phyloP scores from a whole-genome alignment of 1,140 invertebrate species.

The Bicyclus anynana region DNA sequence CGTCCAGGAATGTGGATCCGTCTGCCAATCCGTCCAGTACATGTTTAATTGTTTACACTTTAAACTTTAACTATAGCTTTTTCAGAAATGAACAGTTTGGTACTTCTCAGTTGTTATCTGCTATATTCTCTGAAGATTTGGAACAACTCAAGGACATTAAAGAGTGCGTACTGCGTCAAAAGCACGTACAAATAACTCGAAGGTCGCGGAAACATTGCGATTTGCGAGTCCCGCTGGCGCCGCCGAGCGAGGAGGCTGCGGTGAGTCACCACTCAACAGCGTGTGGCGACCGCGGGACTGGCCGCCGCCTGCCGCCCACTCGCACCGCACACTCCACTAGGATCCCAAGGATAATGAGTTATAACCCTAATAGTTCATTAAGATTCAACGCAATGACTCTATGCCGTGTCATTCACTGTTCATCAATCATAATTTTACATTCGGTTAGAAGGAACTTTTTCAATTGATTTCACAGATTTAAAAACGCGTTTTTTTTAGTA shows the following conservation, averaged over 20 bases:
- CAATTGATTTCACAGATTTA: too few relatives aligned
- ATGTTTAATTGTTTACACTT: too few relatives aligned
- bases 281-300: neutral
- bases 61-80: too few relatives aligned
- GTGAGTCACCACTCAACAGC: slow-evolving; percentile 11
- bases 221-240: slow-evolving; percentile 20
- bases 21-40: slow-evolving; percentile 17
- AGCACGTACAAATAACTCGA: slow-evolving; percentile 12
- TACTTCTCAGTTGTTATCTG: too few relatives aligned
- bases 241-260: neutral
- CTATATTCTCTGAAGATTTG: too few relatives aligned
- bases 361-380: neutral
- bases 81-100: too few relatives aligned
- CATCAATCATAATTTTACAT: too few relatives aligned
- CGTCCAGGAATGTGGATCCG: slow-evolving; percentile 5
- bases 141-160: neutral
- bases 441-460: too few relatives aligned
- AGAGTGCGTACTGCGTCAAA: too few relatives aligned
- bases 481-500: too few relatives aligned
- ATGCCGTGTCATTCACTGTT: neutral
- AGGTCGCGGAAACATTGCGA: slow-evolving; percentile 23
- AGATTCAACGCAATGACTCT: neutral
- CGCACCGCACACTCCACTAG: neutral
- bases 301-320: slow-evolving; percentile 10
- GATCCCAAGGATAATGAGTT: neutral